Evolutionary conservation across 2,888 invertebrate genomes (phyloP).

Genomic region (Acleris cristana): DNA sequence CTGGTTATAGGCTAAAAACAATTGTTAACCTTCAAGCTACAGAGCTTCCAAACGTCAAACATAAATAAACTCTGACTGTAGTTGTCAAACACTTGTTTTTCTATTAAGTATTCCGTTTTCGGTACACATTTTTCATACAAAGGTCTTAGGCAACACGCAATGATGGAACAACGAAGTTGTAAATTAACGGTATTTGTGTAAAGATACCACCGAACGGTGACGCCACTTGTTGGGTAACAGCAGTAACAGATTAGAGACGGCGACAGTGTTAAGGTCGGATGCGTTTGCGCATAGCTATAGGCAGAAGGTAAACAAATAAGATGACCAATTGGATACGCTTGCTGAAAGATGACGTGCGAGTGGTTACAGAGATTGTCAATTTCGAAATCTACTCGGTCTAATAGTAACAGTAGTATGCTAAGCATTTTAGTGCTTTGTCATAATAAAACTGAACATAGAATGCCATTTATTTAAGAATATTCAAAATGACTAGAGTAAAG

Average conservation of each 20-base stretch:
- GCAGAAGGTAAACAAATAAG: not conserved
- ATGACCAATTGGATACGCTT: not conserved
- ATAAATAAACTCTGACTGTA: not conserved
- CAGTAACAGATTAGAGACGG: constrained; percentile 20
- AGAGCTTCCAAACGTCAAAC: too few species aligned
- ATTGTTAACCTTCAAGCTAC: too few species aligned
- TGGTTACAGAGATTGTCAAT: too few species aligned
- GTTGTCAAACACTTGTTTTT: constrained; percentile 1
- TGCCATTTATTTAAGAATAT: too few species aligned
- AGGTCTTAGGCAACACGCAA: constrained; percentile 22
- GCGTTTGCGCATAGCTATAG: constrained; percentile 51
- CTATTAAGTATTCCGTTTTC: constrained; percentile 9
- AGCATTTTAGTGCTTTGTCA: too few species aligned
- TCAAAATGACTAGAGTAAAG: too few species aligned
- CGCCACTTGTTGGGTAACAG: constrained; percentile 32
- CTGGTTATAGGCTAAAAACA: too few species aligned
- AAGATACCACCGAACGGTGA: constrained; percentile 30
- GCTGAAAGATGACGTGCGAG: too few species aligned
- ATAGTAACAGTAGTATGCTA: too few species aligned
- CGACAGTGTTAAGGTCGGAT: constrained; percentile 50
- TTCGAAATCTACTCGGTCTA: too few species aligned
- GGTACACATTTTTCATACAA: constrained; percentile 23
- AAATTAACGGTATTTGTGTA: constrained; percentile 34
- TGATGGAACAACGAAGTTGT: constrained; percentile 35
- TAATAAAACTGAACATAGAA: too few species aligned